Evolutionary conservation across 2,888 invertebrate species (phyloP), one percentile per base, ranked within the genome.

Genomic region (Ennomos fuscantarius): DNA sequence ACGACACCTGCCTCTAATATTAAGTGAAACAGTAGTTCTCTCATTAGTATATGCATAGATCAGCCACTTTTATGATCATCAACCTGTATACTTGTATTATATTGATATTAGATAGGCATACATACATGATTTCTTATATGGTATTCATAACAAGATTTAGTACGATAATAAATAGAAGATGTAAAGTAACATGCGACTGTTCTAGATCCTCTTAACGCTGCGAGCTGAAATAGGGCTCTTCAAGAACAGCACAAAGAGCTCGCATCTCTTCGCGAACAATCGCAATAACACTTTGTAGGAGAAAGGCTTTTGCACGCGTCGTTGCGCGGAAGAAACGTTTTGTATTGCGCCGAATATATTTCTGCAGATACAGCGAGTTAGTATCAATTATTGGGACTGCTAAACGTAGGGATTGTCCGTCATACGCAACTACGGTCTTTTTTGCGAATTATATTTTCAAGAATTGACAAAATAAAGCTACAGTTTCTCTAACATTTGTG

Each of bases 241-340:
- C 48, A 60, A 63, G 62, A 54, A 57, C 44, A 55, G 51, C 49
- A 65, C 60, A 60, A 60, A 60, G 59, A 54, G 55, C 62, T 62
- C 49, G 63, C 63, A 63, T 65, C 63, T 60, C 46, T 48, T 52
- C 44, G 54, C 55, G 56, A 67, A 67, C 63, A 67, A 64, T 62
- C 61, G 63, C 63, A 63, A 67, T 66, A 66, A 63, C 65, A 67
- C 60, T 65, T 67, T 63, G 60, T 60, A 60, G 53, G 47, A 37
- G 36, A 50, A 55, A 57, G 44, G 51, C 46, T 60, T 60, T 54
- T 45, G 53, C 57, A 47, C 44, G 51, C 59, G 37, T 31, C 42
- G 35, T 24, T 36, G 41, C 40, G 12, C 15, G 34, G 41, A 44
- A 50, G 39, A 41, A 55, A 48, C 41, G 45, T 15, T 60, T 58